Evolutionary conservation across 2,888 invertebrate genomes (phyloP), one percentile per base, ranked within the genome.

Genomic region (Endotricha flammealis): DNA sequence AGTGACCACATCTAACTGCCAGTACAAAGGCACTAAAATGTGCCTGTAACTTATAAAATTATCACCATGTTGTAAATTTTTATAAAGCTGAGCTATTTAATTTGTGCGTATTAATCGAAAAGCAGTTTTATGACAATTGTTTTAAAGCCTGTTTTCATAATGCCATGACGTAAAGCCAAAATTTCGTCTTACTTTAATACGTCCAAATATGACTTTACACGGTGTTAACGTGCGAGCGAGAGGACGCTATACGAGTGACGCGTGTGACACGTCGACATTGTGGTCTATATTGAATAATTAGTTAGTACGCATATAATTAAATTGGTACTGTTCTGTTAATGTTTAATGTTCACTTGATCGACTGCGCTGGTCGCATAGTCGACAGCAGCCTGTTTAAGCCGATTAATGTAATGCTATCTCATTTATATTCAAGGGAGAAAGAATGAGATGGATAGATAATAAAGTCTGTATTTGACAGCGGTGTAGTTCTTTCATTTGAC

Each of bases 321-420:
- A 59, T 62, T 56, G 41, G 57, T 65, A 64, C 63, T 59, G 51
- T 57, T 64, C 51, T 57, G 64, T 68, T 65, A 60, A 51, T 68
- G 64, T 67, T 62, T 62, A 61, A 50, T 52, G 57, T 58, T 28
- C 36, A 41, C 29, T 23, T 17, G 34, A 28, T 37, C 42, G 39
- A 45, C 41, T 42, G 37, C 41, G 30, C 30, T 20, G 30, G 30
- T 12, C 30, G 20, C 20, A 31, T 31, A 31, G 20, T 20, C 12
- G 30, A 31, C 20, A 20, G 7, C 11, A 17, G 5, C 20, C 12
- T 22, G 7, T 20, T 5, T 27, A 12, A 2, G 11, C 7, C 7
- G 12, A 12, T 7, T 27, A 10, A 11, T 7, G 25, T 25, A 25
- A 9, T 12, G 11, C 12, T 11, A n/a, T 31, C 30, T 22, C 20